Percentiles rank a stretch among this genome's conserved stretches.
These are phyloP conservation scores for Echiichthys vipera DNA, from an alignment of 2,797 vertebrate genomes.

Conservation along the genomic window DNA sequence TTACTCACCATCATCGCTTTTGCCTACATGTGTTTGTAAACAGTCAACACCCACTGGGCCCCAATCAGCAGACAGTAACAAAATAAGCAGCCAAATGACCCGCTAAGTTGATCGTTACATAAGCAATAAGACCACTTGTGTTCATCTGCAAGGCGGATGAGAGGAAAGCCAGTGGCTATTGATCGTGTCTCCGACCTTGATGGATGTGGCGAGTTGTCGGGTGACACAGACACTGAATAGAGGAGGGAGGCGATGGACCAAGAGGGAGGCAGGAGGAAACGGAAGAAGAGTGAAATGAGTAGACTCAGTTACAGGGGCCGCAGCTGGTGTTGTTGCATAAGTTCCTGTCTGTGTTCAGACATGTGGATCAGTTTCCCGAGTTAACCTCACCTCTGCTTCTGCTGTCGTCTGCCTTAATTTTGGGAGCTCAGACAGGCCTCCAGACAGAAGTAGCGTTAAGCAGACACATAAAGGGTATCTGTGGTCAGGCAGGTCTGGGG, in stretches of 20 bases:
- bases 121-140: constrained; percentile 74
- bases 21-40: constrained; percentile 45
- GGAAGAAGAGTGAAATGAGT: constrained; percentile 49
- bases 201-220: constrained; percentile 65
- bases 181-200: constrained; percentile 73
- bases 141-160: constrained; percentile 53
- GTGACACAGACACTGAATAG: constrained; percentile 51
- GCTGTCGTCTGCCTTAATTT: constrained; percentile 10
- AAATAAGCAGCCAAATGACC: constrained; percentile 78
- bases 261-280: constrained; percentile 19
- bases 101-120: constrained; percentile 76
- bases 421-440: constrained; percentile 36
- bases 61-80: constrained; percentile 69
- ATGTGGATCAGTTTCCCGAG: constrained; percentile 36
- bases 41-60: constrained; percentile 50
- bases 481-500: constrained; percentile 13
- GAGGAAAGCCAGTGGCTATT: constrained; percentile 69
- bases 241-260: constrained; percentile 26
- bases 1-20: constrained; percentile 15
- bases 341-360: constrained; percentile 57
- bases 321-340: constrained; percentile 54
- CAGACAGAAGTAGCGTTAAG: constrained; percentile 7
- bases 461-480: constrained; percentile 25
- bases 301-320: constrained; percentile 18
- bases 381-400: constrained; percentile 46